Evolutionary conservation across 2,888 invertebrate species (phyloP).

Genomic region (Xylota sylvarum): DNA sequence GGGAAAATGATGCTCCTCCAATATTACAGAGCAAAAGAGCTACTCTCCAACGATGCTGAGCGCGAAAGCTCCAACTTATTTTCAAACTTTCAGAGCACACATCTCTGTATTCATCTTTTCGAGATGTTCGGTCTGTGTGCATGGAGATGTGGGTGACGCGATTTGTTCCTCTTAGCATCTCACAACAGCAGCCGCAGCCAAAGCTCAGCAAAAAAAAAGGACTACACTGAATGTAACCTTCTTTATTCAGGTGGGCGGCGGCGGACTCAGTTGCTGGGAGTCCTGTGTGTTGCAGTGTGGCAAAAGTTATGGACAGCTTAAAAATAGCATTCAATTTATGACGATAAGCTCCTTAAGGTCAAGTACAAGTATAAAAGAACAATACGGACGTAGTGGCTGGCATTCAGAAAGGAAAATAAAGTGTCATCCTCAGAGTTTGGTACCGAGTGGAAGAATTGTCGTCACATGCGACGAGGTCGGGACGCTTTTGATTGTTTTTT

Average conservation of each 20-base stretch:
- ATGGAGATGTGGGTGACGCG: slow-evolving; percentile 3
- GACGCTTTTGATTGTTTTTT: slow-evolving; percentile 39
- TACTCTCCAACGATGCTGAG: slow-evolving; percentile 54
- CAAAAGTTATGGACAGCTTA: slow-evolving; percentile 35
- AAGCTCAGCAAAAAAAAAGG: slow-evolving; percentile 35
- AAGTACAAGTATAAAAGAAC: slow-evolving; percentile 56
- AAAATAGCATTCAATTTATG: slow-evolving; percentile 59
- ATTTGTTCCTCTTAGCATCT: slow-evolving; percentile 3
- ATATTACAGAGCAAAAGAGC: slow-evolving; percentile 50
- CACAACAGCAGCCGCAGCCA: background rate
- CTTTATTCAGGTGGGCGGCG: slow-evolving; percentile 21
- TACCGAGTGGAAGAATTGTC: background rate
- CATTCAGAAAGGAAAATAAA: slow-evolving; percentile 26
- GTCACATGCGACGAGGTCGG: slow-evolving; percentile 17
- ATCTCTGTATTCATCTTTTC: slow-evolving; percentile 6
- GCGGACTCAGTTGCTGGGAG: slow-evolving; percentile 24
- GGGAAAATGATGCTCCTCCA: slow-evolving; percentile 46
- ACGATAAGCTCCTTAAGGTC: slow-evolving; percentile 60
- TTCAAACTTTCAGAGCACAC: slow-evolving; percentile 44
- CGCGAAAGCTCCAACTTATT: slow-evolving; percentile 60
- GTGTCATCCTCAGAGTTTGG: slow-evolving; percentile 19
- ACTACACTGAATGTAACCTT: slow-evolving; percentile 16
- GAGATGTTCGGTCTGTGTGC: background rate
- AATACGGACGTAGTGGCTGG: slow-evolving; percentile 37
- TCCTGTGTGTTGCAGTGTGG: slow-evolving; percentile 21